Base-by-base conservation (phyloP, 2,797 vertebrate genomes). In the Peromyscus aztecus region DNA sequence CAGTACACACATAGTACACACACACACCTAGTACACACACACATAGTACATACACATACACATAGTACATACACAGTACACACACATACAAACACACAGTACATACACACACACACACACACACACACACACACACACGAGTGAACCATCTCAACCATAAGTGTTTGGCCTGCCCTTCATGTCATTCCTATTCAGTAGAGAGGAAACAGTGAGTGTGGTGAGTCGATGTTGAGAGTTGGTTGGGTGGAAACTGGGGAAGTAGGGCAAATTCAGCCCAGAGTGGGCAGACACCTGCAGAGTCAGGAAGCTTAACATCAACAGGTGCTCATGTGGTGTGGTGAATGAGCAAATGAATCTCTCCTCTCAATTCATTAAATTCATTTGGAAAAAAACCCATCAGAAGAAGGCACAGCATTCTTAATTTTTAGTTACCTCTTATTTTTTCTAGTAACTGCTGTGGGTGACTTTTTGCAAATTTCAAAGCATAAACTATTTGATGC, bases 401-500 rank as follows among this genome's bases (percentile, higher is more conserved):
- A 78, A 55, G 10, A 85, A 78, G 65, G 43, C 12, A 71, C 0
- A 31, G 1, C 59, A 14, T 7, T 81, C 8, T 59, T 82, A 37
- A 75, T 34, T 3, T 40, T 73, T 73, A 21, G 24, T 57, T 73
- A 12, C 23, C 4, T 57, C 29, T 37, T 31, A 78, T 65, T 63
- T 19, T 87, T n/a, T 37, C 69, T 63, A 73, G 34, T 57, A 92
- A 67, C 9, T 88, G 71, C 57, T 40, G 46, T 49, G 86, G 43
- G 37, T 34, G 69, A 7, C n/a, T 17, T 75, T 95, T 71, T 52
- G 4, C 57, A 46, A 78, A 55, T 94, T 83, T 67, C 63, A 91
- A 75, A 93, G n/a, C 31, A 65, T 61, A 63, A 77, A 3, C 24
- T 83, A 43, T 49, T 82, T 71, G 55, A 55, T 84, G 43, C 11